Percentiles rank a stretch among this genome's conserved stretches.
These are phyloP conservation scores for Platyscapa corneri DNA, from an alignment of 1,140 invertebrate genomes.

Conservation along the genomic window DNA sequence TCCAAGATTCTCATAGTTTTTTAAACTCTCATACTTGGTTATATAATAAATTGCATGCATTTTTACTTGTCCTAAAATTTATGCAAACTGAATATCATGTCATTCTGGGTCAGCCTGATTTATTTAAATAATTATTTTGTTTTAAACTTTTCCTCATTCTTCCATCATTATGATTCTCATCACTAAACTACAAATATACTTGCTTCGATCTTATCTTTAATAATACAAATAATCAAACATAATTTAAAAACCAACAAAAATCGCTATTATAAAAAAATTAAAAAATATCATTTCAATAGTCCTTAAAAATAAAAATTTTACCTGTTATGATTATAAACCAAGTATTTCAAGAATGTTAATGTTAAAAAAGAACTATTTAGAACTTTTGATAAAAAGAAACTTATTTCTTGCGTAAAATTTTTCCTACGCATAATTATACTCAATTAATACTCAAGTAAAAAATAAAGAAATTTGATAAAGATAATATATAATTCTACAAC, in stretches of 20 bases:
- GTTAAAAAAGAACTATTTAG: background rate
- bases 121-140: slow-evolving; percentile 22
- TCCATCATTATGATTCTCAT: slow-evolving; percentile 29
- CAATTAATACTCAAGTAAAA: no score
- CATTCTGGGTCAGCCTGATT: background rate
- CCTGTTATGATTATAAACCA: slow-evolving; percentile 2
- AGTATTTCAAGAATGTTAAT: background rate
- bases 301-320: background rate
- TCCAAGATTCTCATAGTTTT: background rate
- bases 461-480: no score
- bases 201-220: slow-evolving; percentile 17
- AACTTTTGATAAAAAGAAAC: no score
- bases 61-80: background rate
- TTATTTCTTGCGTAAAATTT: no score
- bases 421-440: no score
- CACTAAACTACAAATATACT: slow-evolving; percentile 30
- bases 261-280: slow-evolving; percentile 7
- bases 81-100: background rate
- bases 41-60: background rate
- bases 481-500: no score
- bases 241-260: slow-evolving; percentile 24
- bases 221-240: slow-evolving; percentile 27
- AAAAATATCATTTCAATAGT: background rate
- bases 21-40: background rate
- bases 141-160: slow-evolving; percentile 15